Conservation (phyloP, 2,888 invertebrate genomes). For the Cryptus armator region DNA sequence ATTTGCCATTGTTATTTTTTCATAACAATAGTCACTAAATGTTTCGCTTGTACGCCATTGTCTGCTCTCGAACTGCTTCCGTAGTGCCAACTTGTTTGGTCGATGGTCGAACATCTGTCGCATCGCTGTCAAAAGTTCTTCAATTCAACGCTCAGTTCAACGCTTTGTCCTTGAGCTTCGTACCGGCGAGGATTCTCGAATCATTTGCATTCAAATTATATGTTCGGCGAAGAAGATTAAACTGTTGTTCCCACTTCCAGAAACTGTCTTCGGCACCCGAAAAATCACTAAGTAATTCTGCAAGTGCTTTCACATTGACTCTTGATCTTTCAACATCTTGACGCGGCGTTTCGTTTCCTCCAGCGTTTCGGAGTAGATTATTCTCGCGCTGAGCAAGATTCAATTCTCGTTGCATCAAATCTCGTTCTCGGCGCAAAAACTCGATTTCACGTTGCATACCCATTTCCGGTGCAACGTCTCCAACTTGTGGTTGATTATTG, state of each 20-base stretch:
- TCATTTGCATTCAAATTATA: conserved; percentile 57
- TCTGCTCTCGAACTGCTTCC: conserved; percentile 60
- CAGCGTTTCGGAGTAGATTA: neutral
- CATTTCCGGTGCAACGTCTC: neutral
- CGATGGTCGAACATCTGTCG: conserved; percentile 63
- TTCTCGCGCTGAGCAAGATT: conserved; percentile 21
- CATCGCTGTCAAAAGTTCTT: conserved; percentile 60
- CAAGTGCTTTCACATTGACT: conserved; percentile 45
- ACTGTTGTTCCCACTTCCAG: conserved; percentile 59
- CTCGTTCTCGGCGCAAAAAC: conserved; percentile 14
- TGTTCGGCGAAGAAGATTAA: conserved; percentile 44
- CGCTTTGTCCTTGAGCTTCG: conserved; percentile 61
- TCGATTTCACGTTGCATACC: conserved; percentile 18
- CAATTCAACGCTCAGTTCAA: conserved; percentile 57
- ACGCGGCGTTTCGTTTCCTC: neutral
- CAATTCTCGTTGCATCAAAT: conserved; percentile 3
- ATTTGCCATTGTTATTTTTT: conserved; percentile 68
- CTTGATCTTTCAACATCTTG: neutral
- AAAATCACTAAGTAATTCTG: conserved; percentile 58
- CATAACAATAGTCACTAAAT: conserved; percentile 67
- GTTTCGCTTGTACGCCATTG: conserved; percentile 60
- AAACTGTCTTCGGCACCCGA: conserved; percentile 53
- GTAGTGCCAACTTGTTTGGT: conserved; percentile 44
- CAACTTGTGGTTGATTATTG: neutral
- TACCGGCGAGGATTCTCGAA: conserved; percentile 55